phyloP scores from a whole-genome alignment of 2,888 invertebrate genomes.

The Heliconius hortense region DNA sequence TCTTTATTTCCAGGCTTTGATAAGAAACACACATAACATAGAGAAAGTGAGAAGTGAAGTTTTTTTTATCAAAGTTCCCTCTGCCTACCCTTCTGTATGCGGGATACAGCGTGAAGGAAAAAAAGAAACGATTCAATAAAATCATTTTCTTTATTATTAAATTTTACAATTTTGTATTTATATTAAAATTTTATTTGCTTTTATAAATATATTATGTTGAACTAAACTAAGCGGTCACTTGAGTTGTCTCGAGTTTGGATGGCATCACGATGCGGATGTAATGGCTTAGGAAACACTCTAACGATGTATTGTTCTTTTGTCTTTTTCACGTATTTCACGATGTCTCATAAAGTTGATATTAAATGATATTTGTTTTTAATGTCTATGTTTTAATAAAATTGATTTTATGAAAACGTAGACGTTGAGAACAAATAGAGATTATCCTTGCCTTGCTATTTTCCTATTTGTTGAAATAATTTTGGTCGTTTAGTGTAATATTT shows the following conservation, averaged over 20 bases:
- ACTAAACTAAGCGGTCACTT: background rate
- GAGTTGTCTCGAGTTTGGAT: background rate
- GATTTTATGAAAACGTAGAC: too few relatives aligned
- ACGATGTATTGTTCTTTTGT: conserved; percentile 11
- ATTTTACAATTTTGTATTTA: background rate
- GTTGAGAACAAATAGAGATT: too few relatives aligned
- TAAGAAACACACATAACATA: too few relatives aligned
- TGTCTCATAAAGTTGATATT: background rate
- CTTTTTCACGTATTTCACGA: background rate
- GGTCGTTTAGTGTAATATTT: background rate
- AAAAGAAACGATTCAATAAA: too few relatives aligned
- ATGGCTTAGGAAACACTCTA: background rate
- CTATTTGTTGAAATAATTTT: background rate
- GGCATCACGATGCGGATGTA: conserved; percentile 8
- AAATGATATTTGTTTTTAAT: background rate
- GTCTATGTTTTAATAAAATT: too few relatives aligned
- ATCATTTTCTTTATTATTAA: too few relatives aligned
- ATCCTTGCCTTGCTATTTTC: too few relatives aligned
- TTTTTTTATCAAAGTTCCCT: too few relatives aligned
- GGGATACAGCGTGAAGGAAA: too few relatives aligned
- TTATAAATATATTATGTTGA: conserved; percentile 1
- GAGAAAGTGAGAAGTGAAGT: too few relatives aligned
- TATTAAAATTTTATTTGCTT: background rate
- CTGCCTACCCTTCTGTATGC: too few relatives aligned
- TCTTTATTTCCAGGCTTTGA: too few relatives aligned